phyloP scores from a whole-genome alignment of 2,888 invertebrate genomes.

The Hydroisotoma schaefferi region DNA sequence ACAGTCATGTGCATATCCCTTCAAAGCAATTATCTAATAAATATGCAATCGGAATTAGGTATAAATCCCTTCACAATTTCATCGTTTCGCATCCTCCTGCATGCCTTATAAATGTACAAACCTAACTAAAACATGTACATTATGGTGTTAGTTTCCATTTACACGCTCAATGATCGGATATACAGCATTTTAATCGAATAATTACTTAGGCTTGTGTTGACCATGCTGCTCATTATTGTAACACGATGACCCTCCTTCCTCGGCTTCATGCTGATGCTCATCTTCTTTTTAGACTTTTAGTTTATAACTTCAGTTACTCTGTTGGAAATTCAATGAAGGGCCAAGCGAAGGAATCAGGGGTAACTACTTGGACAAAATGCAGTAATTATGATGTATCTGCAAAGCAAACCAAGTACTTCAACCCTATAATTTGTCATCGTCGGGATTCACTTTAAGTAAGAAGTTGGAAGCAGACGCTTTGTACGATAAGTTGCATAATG shows the following conservation, averaged over 20 bases:
- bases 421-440: too few relatives aligned
- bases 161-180: background rate
- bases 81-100: background rate
- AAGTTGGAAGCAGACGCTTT: too few relatives aligned
- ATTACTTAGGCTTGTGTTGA: conserved; percentile 1
- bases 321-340: background rate
- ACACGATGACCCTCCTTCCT: conserved; percentile 2
- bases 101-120: background rate
- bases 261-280: background rate
- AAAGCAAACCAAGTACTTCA: too few relatives aligned
- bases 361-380: background rate
- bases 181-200: conserved; percentile 7
- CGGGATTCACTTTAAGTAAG: too few relatives aligned
- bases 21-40: conserved; percentile 5
- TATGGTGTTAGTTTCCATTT: conserved; percentile 10
- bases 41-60: conserved; percentile 1
- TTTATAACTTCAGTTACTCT: too few relatives aligned
- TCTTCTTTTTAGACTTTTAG: background rate
- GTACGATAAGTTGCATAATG: too few relatives aligned
- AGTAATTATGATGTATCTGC: background rate
- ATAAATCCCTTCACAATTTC: conserved; percentile 2
- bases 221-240: conserved; percentile 7
- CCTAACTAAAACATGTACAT: background rate
- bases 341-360: conserved; percentile 5
- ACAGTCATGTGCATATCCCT: too few relatives aligned